Base-by-base conservation (phyloP, 2,113 vertebrate genomes). In the Choloepus hoffmanni region DNA sequence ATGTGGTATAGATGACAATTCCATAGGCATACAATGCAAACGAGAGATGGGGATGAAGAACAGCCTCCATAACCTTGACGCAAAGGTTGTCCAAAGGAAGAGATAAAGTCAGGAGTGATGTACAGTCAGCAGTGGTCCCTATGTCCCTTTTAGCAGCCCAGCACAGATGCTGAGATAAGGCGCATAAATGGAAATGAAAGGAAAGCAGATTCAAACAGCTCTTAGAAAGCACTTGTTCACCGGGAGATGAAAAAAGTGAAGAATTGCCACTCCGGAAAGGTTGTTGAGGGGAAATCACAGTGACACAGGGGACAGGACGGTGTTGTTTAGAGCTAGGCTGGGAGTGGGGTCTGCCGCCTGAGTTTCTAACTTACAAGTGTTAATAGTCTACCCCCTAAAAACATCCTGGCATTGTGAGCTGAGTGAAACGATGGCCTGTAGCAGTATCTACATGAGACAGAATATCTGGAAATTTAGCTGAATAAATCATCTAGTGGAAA, bases 201-300 rank as follows among this genome's bases (percentile, higher is more conserved):
- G 72, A 76, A 88, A 94, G 65, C 76, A 60, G 30, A 85, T 89
- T 97, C 81, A 84, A 94, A 97, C 14, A 97, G 43, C 88, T 93
- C 53, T 93, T 96, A 89, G 96, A 93, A 97, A 90, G 40, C 63
- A 65, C 78, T 67, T 92, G 78, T 70, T 95, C 95, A 85, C 78
- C 89, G 36, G 73, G 89, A 97, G n/a, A 73, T 79, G n/a, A 96
- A 82, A 96, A 96, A 96, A 96, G 62, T 90, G 50, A 97, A 74
- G 58, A 62, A 88, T 94, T 24, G 2, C 89, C 81, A 95, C 85
- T 82, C 50, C 90, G n/a, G 86, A 36, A 76, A 68, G 53, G 50
- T 76, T 76, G 50, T 40, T 85, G 68, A 88, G 67, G 90, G 77
- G 92, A 50, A 43, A 43, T 67, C 78, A 2, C 2, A 14, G 40